Percentiles rank a stretch among this genome's conserved stretches.
Evolutionary conservation across 1,140 invertebrate genomes (phyloP).

Genomic region (Ectropis grisescens): DNA sequence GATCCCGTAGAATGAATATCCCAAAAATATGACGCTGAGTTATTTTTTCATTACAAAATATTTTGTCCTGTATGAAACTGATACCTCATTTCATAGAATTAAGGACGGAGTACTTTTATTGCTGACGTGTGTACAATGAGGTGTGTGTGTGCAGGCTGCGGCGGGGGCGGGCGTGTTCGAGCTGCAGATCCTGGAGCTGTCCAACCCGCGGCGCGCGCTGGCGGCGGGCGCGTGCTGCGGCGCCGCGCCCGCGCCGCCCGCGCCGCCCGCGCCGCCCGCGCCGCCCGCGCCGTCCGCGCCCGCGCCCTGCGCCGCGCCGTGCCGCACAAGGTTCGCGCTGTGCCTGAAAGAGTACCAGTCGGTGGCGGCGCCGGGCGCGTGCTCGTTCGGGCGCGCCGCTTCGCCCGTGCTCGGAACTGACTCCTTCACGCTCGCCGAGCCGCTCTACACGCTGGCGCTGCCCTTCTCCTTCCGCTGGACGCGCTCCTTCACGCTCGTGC

Average conservation of each 20-base stretch:
- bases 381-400: slow-evolving; percentile 90
- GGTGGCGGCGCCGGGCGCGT: slow-evolving; percentile 84
- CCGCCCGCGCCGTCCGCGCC: slow-evolving; percentile 76
- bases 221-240: slow-evolving; percentile 87
- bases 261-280: slow-evolving; percentile 76
- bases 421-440: slow-evolving; percentile 88
- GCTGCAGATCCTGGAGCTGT: slow-evolving; percentile 90
- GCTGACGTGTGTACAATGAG: not conserved
- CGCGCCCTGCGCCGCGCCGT: slow-evolving; percentile 72
- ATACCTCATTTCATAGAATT: too few species aligned
- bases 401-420: slow-evolving; percentile 88
- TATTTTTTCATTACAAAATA: not conserved
- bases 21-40: not conserved
- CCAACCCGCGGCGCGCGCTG: slow-evolving; percentile 87
- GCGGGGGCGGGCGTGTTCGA: slow-evolving; percentile 89
- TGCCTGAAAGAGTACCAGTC: slow-evolving; percentile 95
- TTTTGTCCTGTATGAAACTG: not conserved
- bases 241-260: slow-evolving; percentile 63
- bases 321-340: slow-evolving; percentile 87
- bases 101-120: not conserved
- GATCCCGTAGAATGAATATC: too few species aligned
- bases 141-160: slow-evolving; percentile 70
- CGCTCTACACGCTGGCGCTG: slow-evolving; percentile 81
- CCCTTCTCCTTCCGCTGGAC: slow-evolving; percentile 93
- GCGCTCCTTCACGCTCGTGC: slow-evolving; percentile 91